A percentile compares a stretch with the other conserved stretches of the same genome.
Conservation (phyloP, 1,140 invertebrate genomes). For the Trichonephila clavata region DNA sequence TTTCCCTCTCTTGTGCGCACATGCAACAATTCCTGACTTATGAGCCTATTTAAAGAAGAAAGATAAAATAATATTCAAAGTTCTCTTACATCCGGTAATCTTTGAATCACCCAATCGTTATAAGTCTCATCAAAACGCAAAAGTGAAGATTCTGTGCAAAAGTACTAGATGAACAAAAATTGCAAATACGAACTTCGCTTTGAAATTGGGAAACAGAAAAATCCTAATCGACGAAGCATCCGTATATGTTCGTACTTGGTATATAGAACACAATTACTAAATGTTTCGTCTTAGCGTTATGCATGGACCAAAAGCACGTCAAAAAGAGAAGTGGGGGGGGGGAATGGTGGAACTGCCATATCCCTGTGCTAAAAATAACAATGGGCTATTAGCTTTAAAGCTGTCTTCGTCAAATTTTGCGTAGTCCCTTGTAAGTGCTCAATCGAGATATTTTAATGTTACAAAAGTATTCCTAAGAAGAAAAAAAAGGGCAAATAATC, state of each 20-base stretch:
- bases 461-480: slow-evolving; percentile 7
- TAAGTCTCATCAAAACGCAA: slow-evolving; percentile 40
- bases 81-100: slow-evolving; percentile 30
- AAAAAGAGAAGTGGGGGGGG: background rate
- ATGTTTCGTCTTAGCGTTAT: background rate
- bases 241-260: background rate
- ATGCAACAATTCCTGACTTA: background rate
- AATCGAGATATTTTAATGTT: slow-evolving; percentile 46
- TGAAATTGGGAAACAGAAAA: slow-evolving; percentile 8
- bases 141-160: background rate
- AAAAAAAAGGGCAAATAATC: slow-evolving; percentile 2
- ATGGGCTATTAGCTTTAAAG: slow-evolving; percentile 60
- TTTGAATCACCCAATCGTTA: slow-evolving; percentile 47
- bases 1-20: background rate
- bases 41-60: background rate
- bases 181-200: background rate
- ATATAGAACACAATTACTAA: slow-evolving; percentile 32
- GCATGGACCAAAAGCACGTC: background rate
- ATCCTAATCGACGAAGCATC: background rate
- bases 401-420: slow-evolving; percentile 61
- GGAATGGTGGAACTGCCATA: background rate
- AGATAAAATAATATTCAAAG: background rate
- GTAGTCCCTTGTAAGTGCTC: slow-evolving; percentile 19
- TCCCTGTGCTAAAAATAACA: slow-evolving; percentile 42
- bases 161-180: background rate